These are phyloP conservation scores for Talpa occidentalis DNA, from an alignment of 2,113 vertebrate species.

Conservation along the genomic window DNA sequence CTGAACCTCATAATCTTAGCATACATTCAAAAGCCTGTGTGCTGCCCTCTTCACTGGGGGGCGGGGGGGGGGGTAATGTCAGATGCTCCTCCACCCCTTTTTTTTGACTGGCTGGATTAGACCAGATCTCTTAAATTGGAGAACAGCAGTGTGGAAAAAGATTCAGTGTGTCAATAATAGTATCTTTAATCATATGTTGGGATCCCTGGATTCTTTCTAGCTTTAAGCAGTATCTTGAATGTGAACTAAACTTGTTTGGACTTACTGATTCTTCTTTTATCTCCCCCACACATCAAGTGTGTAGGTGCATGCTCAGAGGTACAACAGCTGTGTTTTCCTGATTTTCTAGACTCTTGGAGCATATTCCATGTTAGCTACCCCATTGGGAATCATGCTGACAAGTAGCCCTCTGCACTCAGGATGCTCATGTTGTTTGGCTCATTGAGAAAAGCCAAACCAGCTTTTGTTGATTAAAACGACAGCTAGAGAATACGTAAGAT, in stretches of 20 bases:
- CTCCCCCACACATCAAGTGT: not conserved
- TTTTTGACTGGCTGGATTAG: not conserved
- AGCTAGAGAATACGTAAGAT: conserved; percentile 27
- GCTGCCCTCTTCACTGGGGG: not conserved
- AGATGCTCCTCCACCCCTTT: not conserved
- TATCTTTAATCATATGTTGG: not conserved
- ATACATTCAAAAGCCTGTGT: conserved; percentile 32
- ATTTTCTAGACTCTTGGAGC: conserved; percentile 15
- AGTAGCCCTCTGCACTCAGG: conserved; percentile 25
- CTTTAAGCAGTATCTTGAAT: not conserved
- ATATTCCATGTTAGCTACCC: conserved; percentile 45
- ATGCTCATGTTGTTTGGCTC: conserved; percentile 14
- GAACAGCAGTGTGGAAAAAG: not conserved
- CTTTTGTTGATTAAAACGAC: conserved; percentile 54
- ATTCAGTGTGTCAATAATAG: conserved; percentile 10
- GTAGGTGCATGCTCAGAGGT: not conserved
- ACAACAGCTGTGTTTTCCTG: conserved; percentile 32
- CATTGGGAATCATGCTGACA: conserved; percentile 17
- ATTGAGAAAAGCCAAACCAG: conserved; percentile 68
- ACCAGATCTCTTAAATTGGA: not conserved
- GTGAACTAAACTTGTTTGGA: not conserved
- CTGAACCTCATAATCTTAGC: not conserved
- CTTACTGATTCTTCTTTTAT: not conserved
- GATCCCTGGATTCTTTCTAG: not conserved
- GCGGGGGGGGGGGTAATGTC: not conserved